phyloP scores from a whole-genome alignment of 1,140 invertebrate species.

The Pogonognathellus flavescens region DNA sequence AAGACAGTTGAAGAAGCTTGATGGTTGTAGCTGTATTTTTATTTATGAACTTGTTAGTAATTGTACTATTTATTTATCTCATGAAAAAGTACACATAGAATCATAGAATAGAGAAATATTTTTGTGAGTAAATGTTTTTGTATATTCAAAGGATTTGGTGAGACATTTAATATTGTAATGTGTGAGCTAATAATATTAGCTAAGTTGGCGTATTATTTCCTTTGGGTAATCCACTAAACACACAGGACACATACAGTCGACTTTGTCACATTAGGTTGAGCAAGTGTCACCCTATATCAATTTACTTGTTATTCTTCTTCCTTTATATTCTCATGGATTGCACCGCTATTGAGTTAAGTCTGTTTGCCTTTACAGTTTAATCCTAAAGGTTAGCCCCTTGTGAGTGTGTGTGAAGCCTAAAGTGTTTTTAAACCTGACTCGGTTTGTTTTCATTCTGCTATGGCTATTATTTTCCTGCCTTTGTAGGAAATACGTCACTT shows the following conservation, averaged over 20 bases:
- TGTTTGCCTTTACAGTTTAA: slow-evolving; percentile 9
- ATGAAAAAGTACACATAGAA: too few species aligned
- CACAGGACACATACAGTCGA: not conserved
- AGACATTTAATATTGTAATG: too few species aligned
- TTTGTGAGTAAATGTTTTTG: too few species aligned
- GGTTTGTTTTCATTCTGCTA: not conserved
- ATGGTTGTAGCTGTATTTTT: too few species aligned
- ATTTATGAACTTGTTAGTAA: too few species aligned
- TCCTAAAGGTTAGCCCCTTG: not conserved
- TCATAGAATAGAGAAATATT: too few species aligned
- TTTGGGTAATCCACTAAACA: slow-evolving; percentile 12
- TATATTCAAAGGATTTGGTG: too few species aligned
- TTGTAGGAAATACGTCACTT: too few species aligned
- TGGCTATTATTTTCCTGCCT: too few species aligned
- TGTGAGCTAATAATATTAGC: too few species aligned
- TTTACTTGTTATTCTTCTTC: slow-evolving; percentile 32
- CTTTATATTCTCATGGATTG: not conserved
- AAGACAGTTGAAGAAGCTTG: too few species aligned
- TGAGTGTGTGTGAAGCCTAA: not conserved
- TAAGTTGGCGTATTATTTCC: not conserved
- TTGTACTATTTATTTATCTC: too few species aligned
- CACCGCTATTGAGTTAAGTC: slow-evolving; percentile 5
- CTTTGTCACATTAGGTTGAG: not conserved
- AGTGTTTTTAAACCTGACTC: not conserved
- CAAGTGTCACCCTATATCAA: slow-evolving; percentile 35